These are phyloP conservation scores for Aegypius monachus DNA, from an alignment of 2,113 vertebrate genomes.

Conservation along the genomic window DNA sequence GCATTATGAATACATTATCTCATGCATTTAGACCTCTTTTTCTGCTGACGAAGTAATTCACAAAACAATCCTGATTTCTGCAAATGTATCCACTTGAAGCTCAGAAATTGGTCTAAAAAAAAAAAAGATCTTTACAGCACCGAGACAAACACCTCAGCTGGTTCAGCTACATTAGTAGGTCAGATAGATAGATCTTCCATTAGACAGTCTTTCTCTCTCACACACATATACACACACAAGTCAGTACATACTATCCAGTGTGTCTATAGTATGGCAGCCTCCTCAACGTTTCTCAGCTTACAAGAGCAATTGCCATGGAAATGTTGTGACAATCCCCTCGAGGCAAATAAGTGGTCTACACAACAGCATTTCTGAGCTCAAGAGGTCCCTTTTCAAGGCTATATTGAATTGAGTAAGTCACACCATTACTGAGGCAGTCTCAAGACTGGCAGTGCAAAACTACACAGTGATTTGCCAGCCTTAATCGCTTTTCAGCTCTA, in stretches of 20 bases:
- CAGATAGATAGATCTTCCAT: background rate
- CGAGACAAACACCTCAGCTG: background rate
- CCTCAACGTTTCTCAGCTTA: conserved; percentile 37
- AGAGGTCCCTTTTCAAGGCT: conserved; percentile 58
- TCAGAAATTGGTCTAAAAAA: background rate
- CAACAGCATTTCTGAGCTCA: conserved; percentile 56
- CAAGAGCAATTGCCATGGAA: conserved; percentile 56
- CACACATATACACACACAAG: background rate
- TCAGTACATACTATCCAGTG: background rate
- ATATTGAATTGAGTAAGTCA: conserved; percentile 62
- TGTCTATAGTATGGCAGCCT: conserved; percentile 23
- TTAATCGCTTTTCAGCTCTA: conserved; percentile 69
- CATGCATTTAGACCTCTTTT: background rate
- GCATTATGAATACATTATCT: conserved; percentile 27
- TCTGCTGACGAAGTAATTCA: conserved; percentile 20
- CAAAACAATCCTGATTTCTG: conserved; percentile 17
- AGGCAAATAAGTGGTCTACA: conserved; percentile 57
- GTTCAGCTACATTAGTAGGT: background rate
- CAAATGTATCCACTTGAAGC: background rate
- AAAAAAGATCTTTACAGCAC: background rate
- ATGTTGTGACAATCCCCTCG: conserved; percentile 48
- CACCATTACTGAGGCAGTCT: conserved; percentile 39
- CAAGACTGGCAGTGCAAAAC: conserved; percentile 59
- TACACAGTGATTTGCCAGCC: conserved; percentile 58
- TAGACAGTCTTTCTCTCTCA: background rate